Conservation (phyloP, 1,140 invertebrate species). For the Pygmarrhopalites habei region DNA sequence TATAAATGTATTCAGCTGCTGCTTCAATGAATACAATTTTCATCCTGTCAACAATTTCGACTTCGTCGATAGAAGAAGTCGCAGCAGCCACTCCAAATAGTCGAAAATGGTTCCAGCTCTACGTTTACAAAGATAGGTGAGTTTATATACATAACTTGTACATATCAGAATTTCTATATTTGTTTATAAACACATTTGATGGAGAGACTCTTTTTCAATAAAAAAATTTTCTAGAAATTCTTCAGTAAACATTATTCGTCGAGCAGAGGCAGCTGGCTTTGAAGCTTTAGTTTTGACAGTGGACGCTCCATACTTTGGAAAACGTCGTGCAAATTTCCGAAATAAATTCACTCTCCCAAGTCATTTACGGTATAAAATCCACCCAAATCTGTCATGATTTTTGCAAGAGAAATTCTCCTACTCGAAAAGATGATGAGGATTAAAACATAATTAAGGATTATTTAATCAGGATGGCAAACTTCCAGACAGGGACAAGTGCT, state of each 20-base stretch:
- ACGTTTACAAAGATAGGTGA: slow-evolving; percentile 78
- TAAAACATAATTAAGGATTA: neutral
- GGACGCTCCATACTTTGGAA: slow-evolving; percentile 78
- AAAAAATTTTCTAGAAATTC: too few species aligned
- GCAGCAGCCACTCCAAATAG: slow-evolving; percentile 63
- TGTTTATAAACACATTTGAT: too few species aligned
- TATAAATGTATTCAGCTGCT: slow-evolving; percentile 23
- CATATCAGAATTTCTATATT: too few species aligned
- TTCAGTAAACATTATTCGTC: slow-evolving; percentile 56
- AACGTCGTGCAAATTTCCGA: slow-evolving; percentile 65
- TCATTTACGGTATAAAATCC: slow-evolving; percentile 69
- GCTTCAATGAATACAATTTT: slow-evolving; percentile 51
- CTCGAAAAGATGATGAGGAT: too few species aligned
- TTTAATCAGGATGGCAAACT: slow-evolving; percentile 43
- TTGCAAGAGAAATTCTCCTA: neutral
- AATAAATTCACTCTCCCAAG: slow-evolving; percentile 77
- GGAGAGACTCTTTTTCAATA: too few species aligned
- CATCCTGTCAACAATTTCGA: slow-evolving; percentile 78
- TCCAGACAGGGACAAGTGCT: slow-evolving; percentile 38
- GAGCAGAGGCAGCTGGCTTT: slow-evolving; percentile 71
- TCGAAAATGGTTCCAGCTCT: slow-evolving; percentile 84
- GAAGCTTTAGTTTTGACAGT: slow-evolving; percentile 83
- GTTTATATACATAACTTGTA: too few species aligned
- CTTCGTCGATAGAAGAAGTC: slow-evolving; percentile 81
- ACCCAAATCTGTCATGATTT: neutral